Evolutionary conservation across 2,888 invertebrate species (phyloP).

Genomic region (Onthophagus sagittarius): DNA sequence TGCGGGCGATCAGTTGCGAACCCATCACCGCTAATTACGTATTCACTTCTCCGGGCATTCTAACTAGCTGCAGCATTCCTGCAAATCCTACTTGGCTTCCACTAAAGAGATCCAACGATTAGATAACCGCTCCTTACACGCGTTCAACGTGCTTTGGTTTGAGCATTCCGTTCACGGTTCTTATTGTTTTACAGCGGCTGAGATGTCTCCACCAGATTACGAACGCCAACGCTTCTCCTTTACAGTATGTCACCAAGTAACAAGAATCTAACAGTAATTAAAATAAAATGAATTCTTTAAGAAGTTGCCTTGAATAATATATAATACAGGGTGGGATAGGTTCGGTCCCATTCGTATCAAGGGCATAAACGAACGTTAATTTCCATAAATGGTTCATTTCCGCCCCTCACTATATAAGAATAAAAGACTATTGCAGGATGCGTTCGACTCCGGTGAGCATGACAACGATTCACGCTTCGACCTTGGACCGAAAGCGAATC

Average conservation of each 20-base stretch:
- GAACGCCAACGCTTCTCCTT: background rate
- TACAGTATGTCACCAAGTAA: background rate
- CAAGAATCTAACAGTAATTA: too few species aligned
- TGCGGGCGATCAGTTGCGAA: background rate
- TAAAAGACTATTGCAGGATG: background rate
- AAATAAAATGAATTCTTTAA: too few species aligned
- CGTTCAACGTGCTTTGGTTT: background rate
- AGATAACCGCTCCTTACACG: background rate
- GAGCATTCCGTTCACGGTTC: background rate
- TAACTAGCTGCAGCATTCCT: background rate
- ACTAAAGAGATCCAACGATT: background rate
- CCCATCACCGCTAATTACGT: background rate
- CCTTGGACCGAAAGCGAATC: background rate
- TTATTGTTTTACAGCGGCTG: background rate
- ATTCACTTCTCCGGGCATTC: background rate
- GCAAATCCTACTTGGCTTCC: background rate
- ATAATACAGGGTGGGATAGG: background rate
- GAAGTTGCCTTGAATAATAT: too few species aligned
- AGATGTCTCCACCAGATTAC: background rate
- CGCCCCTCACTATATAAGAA: background rate
- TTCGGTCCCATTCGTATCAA: background rate
- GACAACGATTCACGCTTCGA: background rate
- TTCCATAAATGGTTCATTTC: background rate
- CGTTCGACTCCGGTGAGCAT: background rate
- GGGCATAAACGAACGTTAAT: background rate